Evolutionary conservation across 2,888 invertebrate species (phyloP), one percentile per base, ranked within the genome.

Genomic region (Stenodema calcarata): DNA sequence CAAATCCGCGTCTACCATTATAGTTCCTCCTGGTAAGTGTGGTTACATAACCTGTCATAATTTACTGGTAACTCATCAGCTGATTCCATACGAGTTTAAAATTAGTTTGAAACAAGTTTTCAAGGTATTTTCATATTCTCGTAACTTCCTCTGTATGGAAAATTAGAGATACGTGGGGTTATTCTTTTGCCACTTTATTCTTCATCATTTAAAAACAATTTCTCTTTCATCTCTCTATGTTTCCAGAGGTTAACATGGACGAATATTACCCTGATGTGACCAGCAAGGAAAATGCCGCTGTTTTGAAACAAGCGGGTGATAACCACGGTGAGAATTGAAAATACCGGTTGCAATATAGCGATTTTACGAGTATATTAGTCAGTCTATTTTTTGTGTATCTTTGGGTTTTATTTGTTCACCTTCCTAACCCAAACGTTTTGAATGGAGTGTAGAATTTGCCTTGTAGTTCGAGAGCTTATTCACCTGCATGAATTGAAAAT

Each of bases 261-360:
- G 90, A 92, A 62, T 91, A 91, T 87, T 91, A 92, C 14, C 91
- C 91, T 69, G 90, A 91, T 83, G 87, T 89, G 18, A 89, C 86
- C n/a, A 89, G 86, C n/a, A 84, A 88, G 28, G 90, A 89, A 86
- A 89, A 88, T 75, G 84, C 89, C 50, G 88, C 88, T 47, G 50
- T 89, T 11, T 86, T 90, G 50, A 88, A 88, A 12, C 88, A 88
- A 83, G 89, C 89, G 0, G 88, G 88, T 30, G 88, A 89, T n/a
- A 88, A 88, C 30, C 69, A 62, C 80, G 76, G 87, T 88, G 87
- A 86, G 86, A 70, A 86, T 50, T 23, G 27, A 83, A n/a, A n/a
- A n/a, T n/a, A n/a, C n/a, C n/a, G n/a, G n/a, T 7, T 35, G 28
- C 14, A 54, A 54, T 62, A 62, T 62, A 62, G 23, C 7, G 62